Base-by-base conservation (phyloP, 1,140 invertebrate genomes). In the Protaetia brevitarsis region DNA sequence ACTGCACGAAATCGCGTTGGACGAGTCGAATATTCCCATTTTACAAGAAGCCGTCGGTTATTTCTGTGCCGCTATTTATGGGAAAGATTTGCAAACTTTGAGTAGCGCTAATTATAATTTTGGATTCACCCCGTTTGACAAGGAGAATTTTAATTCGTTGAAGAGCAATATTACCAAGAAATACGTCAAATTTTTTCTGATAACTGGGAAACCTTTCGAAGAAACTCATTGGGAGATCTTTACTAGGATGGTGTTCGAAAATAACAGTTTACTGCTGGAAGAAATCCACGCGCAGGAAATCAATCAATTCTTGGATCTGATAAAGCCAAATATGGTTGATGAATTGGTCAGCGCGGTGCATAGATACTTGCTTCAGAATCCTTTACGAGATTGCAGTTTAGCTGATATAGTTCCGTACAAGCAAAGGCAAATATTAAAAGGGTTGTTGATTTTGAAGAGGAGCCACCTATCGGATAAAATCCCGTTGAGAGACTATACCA, bases 401-500 rank as follows among this genome's bases (percentile, higher is more conserved):
- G 13, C 45, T 3, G 4, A 19, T 56, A 13, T 64, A 27, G 37
- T 68, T 10, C 63, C 67, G 4, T 29, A 56, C 4, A 59, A 56
- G 37, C 63, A 68, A 65, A 64, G 67, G 37, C 19, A 62, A 27
- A 23, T 65, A 26, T 10, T 68, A 45, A 61, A 65, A 62, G 67
- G 67, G 5, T 13, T 68, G n/a, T n/a, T 68, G 37, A 27, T 62
- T 5, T 2, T 68, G 6, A 31, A 56, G 13, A 28, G 63, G 11
- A 65, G 27, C 29, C 5, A 10, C 8, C 27, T 65, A 7, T 21
- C 27, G 1, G 41, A 51, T 4, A 51, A 51, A 21, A 23, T 51
- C 11, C 2, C 3, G 3, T 13, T 51, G 16, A 8, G 11, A 23
- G 3, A 51, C 3, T 51, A 51, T 19, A 1, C 26, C 10, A 6